Percentiles rank a stretch among this genome's conserved stretches.
Conservation (phyloP, 1,140 invertebrate genomes). For the Brachionus paranguensis region DNA sequence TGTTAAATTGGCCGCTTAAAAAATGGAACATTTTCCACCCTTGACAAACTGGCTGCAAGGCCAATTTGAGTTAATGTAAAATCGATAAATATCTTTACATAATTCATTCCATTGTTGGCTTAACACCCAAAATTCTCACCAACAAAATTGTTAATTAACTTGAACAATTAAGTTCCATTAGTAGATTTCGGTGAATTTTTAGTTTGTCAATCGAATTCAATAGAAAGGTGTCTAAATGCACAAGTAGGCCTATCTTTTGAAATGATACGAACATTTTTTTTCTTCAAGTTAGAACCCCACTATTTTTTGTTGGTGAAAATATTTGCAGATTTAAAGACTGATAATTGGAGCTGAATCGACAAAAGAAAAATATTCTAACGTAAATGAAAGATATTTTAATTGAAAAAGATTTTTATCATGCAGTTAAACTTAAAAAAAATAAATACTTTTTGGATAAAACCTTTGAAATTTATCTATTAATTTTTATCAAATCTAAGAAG, state of each 20-base stretch:
- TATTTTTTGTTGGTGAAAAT: neutral
- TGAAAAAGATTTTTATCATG: slow-evolving; percentile 35
- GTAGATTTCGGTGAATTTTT: slow-evolving; percentile 7
- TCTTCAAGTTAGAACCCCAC: neutral
- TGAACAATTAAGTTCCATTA: neutral
- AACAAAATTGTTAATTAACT: slow-evolving; percentile 25
- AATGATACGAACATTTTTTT: slow-evolving; percentile 2
- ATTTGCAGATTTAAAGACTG: slow-evolving; percentile 14
- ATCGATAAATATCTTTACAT: neutral
- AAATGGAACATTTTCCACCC: slow-evolving; percentile 6
- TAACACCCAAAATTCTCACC: slow-evolving; percentile 8
- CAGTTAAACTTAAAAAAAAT: slow-evolving; percentile 10
- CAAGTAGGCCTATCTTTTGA: neutral
- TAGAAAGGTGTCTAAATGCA: slow-evolving; percentile 16
- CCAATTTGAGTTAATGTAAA: neutral
- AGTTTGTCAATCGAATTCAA: slow-evolving; percentile 5
- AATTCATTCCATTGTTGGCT: neutral
- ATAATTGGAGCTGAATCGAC: neutral
- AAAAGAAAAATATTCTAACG: slow-evolving; percentile 20
- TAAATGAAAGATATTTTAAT: slow-evolving; percentile 35
- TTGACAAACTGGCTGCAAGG: neutral
- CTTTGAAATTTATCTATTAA: slow-evolving; percentile 33
- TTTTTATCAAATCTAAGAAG: neutral
- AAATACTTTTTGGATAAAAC: slow-evolving; percentile 21
- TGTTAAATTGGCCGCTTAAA: neutral